A percentile compares a stretch with the other conserved stretches of the same genome.
phyloP scores from a whole-genome alignment of 30 jellyfish, hydroid and myxozoan genomes.

The Chironex yamaguchii region DNA sequence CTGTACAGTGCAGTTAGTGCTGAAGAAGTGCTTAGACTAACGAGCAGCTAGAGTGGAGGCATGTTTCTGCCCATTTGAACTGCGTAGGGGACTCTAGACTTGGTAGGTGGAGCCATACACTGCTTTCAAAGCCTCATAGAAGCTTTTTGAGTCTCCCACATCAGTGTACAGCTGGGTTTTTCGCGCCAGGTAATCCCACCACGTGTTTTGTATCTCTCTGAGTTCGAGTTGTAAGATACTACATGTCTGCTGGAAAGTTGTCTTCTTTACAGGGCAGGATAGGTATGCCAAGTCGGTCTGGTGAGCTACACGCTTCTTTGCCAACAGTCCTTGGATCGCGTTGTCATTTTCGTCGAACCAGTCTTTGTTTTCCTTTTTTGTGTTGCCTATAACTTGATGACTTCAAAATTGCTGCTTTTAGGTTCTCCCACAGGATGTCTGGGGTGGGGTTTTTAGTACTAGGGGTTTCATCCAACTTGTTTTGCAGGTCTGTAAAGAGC shows the following conservation, averaged over 20 bases:
- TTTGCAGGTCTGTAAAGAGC: too few relatives aligned
- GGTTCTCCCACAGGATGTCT: too few relatives aligned
- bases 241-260: not conserved
- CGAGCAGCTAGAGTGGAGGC: too few relatives aligned
- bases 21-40: slow-evolving; percentile 13
- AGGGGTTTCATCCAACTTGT: too few relatives aligned
- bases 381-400: not conserved
- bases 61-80: not conserved
- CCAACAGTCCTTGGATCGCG: not conserved
- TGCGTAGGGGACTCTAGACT: slow-evolving; percentile 5
- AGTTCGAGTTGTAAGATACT: slow-evolving; percentile 1
- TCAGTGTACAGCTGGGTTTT: not conserved
- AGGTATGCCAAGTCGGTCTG: not conserved
- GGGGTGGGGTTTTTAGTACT: too few relatives aligned
- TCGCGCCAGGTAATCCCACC: not conserved
- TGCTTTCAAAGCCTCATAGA: slow-evolving; percentile 1
- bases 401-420: too few relatives aligned
- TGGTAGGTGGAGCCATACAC: slow-evolving; percentile 11
- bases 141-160: not conserved
- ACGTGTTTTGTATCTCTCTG: not conserved
- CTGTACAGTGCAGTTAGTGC: not conserved
- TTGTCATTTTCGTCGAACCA: not conserved
- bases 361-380: not conserved
- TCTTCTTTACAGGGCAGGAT: not conserved
- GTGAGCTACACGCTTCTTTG: not conserved